Base-by-base conservation (phyloP, 2,797 vertebrate species). In the Selene dorsalis region DNA sequence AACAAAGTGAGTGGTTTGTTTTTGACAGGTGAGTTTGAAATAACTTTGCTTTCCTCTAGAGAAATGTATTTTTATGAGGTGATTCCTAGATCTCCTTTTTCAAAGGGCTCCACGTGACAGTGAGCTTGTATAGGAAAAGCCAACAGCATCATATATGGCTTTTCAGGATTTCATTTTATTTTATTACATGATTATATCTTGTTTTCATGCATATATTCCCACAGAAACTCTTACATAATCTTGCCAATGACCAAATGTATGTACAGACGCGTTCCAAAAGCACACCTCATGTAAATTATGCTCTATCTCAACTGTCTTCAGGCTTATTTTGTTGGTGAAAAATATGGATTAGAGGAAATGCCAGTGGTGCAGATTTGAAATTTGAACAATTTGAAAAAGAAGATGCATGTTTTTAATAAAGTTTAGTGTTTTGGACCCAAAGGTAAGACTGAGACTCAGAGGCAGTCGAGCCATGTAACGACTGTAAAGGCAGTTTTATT, bases 11-110 rank as follows among this genome's bases (percentile, higher is more conserved):
- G 45, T 20, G 68, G 56, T 39, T 76, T 1, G 8, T 47, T 57
- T 75, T 38, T 73, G 75, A 76, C 75, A 73, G 13, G 73, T 63
- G 72, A 71, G 17, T 52, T 43, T 56, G 22, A 65, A 45, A 35
- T 24, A 76, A 67, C 62, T 69, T 48, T 1, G 7, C 17, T 55
- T 48, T 69, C 56, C 55, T 62, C 26, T 47, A 32, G 18, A 59
- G 18, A 71, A 68, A 65, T 60, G 6, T 39, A 17, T 3, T 74
- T 75, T 75, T 55, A 69, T n/a, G 48, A 64, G 59, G 9, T 28
- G 20, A 32, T 43, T 61, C 14, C 53, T 5, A 73, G 52, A 57
- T 52, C 61, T 62, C 18, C 22, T 16, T 43, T 66, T 59, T 75
- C 12, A 71, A 20, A 56, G 22, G 45, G 2, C 26, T 50, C 12